Conservation (phyloP, 2,888 invertebrate species). For the Pristionchus exspectatus region DNA sequence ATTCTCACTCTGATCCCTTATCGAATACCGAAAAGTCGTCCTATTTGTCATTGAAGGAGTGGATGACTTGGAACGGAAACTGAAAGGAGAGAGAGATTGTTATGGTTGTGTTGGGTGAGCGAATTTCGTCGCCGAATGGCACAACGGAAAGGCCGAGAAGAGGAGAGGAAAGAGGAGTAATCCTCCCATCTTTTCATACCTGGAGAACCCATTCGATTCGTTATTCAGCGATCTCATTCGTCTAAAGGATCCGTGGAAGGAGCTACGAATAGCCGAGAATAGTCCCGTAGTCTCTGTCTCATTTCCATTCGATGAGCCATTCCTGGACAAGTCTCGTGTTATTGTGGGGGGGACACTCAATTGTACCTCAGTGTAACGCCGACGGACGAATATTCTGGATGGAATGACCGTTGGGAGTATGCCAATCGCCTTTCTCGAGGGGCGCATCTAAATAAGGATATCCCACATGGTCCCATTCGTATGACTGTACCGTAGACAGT, state of each 20-base stretch:
- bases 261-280: conserved; percentile 41
- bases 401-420: conserved; percentile 29
- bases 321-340: neutral
- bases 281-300: neutral
- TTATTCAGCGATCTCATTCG: conserved; percentile 23
- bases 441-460: conserved; percentile 36
- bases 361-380: conserved; percentile 46
- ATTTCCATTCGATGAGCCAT: neutral
- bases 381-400: conserved; percentile 53
- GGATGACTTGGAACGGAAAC: conserved; percentile 46
- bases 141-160: neutral
- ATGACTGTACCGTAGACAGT: conserved; percentile 1
- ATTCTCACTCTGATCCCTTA: conserved; percentile 4
- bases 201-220: conserved; percentile 24
- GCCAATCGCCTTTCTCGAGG: conserved; percentile 3
- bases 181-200: neutral
- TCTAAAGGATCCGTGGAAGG: conserved; percentile 38
- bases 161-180: neutral
- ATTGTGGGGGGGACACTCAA: neutral
- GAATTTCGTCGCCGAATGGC: neutral
- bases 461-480: neutral
- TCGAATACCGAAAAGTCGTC: neutral
- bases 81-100: conserved; percentile 4
- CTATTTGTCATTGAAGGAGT: conserved; percentile 40
- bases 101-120: neutral